Conservation (phyloP, 2,888 invertebrate species). For the Cancer borealis region DNA sequence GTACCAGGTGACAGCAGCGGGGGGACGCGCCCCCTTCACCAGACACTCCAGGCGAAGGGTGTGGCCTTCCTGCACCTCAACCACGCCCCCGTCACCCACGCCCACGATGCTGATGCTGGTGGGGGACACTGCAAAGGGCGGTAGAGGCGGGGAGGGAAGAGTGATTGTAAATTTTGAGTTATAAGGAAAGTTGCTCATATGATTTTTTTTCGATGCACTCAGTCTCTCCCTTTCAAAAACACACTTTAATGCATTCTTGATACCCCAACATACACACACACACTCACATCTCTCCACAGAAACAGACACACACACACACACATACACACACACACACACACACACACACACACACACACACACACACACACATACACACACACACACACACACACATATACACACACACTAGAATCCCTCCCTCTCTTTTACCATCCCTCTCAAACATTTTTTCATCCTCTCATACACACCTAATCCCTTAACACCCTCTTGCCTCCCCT, state of each 20-base stretch:
- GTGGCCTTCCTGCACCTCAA: constrained; percentile 71
- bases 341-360: no score
- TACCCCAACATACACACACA: neutral
- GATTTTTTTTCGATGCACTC: neutral
- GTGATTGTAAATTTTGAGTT: neutral
- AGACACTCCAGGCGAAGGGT: constrained; percentile 68
- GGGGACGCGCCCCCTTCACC: constrained; percentile 71
- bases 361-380: neutral
- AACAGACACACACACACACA: neutral
- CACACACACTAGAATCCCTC: neutral
- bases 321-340: no score
- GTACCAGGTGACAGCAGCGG: constrained; percentile 73
- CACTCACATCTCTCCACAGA: no score
- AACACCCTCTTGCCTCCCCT: no score
- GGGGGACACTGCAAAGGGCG: constrained; percentile 67
- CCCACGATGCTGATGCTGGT: constrained; percentile 70
- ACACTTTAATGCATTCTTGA: neutral
- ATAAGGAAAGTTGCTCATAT: neutral
- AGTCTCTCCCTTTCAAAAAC: neutral
- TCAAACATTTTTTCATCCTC: neutral
- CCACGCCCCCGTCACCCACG: constrained; percentile 64
- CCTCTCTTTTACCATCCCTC: neutral
- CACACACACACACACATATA: neutral
- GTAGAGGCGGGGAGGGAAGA: neutral
- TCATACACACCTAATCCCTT: neutral